phyloP scores from a whole-genome alignment of 2,797 vertebrate species.

The Poeciliopsis infans region DNA sequence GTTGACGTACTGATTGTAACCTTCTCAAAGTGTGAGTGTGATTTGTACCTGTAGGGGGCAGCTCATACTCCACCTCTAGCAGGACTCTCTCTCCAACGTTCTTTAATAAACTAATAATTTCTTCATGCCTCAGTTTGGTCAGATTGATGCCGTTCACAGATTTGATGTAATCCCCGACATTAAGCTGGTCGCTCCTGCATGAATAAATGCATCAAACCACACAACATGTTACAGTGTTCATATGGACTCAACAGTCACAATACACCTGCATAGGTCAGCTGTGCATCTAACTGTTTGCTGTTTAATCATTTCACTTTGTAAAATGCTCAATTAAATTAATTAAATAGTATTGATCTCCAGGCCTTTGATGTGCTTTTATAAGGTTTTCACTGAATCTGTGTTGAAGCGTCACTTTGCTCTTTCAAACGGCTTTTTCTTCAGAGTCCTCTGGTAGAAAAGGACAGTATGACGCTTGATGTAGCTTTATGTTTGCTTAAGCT shows the following conservation, averaged over 20 bases:
- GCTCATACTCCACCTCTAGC: constrained; percentile 97
- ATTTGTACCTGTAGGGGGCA: constrained; percentile 88
- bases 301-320: not conserved
- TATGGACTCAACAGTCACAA: not conserved
- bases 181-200: constrained; percentile 94
- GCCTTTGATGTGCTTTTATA: not conserved
- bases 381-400: not conserved
- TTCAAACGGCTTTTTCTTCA: not conserved
- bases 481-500: not conserved
- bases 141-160: constrained; percentile 97
- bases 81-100: constrained; percentile 96
- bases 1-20: not conserved
- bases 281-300: not conserved
- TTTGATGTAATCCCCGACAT: constrained; percentile 96
- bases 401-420: not conserved
- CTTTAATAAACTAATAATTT: constrained; percentile 96
- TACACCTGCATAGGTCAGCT: no score
- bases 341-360: not conserved
- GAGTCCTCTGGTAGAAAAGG: not conserved
- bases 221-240: not conserved
- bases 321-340: not conserved
- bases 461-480: not conserved
- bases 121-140: constrained; percentile 92
- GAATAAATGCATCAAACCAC: not conserved
- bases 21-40: not conserved